These are phyloP conservation scores for Protaetia brevitarsis DNA, from an alignment of 1,140 invertebrate genomes.

Conservation along the genomic window DNA sequence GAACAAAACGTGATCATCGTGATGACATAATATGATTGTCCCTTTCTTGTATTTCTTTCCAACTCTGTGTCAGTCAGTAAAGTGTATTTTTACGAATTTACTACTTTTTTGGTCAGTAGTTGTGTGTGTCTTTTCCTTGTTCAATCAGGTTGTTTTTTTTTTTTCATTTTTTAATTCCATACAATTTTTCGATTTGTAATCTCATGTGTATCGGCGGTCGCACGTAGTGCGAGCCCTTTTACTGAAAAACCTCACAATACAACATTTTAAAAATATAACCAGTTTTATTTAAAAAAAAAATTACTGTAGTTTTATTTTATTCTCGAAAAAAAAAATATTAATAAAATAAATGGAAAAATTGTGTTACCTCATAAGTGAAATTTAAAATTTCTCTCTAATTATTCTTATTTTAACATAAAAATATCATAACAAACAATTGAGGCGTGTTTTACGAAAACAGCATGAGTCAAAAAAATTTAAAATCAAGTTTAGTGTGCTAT, in stretches of 20 bases:
- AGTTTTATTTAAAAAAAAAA: constrained; percentile 22
- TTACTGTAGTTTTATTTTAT: not conserved
- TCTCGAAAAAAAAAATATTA: too few species aligned
- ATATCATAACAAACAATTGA: too few species aligned
- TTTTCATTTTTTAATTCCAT: constrained; percentile 35
- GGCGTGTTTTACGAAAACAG: too few species aligned
- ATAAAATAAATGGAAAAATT: too few species aligned
- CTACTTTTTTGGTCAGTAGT: constrained; percentile 45
- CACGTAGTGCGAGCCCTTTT: constrained; percentile 34
- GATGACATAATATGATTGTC: too few species aligned
- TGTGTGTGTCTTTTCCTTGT: constrained; percentile 44
- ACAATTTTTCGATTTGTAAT: constrained; percentile 43
- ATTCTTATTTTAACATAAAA: too few species aligned
- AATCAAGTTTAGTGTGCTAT: too few species aligned
- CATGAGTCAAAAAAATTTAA: too few species aligned
- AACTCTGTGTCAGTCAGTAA: constrained; percentile 43
- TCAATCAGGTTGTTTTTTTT: constrained; percentile 39
- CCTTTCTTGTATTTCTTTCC: too few species aligned
- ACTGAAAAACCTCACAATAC: constrained; percentile 43
- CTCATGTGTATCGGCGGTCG: constrained; percentile 34
- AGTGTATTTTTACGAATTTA: constrained; percentile 46
- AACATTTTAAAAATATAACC: constrained; percentile 34
- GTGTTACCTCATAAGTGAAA: too few species aligned
- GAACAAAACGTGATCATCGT: not conserved
- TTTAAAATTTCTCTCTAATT: too few species aligned